Evolutionary conservation across 2,797 vertebrate species (phyloP).

Genomic region (Hydrophis major): DNA sequence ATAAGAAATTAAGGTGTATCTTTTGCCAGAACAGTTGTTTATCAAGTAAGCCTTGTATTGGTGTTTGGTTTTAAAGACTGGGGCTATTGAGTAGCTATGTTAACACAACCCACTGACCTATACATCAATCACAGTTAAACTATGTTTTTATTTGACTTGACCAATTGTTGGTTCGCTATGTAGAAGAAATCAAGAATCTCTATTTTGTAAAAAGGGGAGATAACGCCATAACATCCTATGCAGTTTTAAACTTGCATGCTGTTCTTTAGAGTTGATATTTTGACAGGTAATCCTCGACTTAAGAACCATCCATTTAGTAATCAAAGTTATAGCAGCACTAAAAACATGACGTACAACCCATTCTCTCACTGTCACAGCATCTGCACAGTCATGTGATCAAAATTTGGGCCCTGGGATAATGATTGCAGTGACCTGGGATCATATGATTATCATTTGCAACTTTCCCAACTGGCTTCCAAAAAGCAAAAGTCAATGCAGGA

Average conservation of each 20-base stretch:
- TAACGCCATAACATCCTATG: neutral
- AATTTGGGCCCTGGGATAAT: neutral
- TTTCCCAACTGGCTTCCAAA: neutral
- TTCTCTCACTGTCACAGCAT: neutral
- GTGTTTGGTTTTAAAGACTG: neutral
- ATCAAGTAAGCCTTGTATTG: neutral
- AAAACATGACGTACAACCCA: neutral
- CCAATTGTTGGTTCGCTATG: neutral
- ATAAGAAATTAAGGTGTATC: neutral
- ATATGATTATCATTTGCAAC: neutral
- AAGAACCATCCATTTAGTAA: neutral
- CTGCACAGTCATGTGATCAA: neutral
- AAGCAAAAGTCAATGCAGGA: neutral
- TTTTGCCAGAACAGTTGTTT: neutral
- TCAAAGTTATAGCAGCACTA: neutral
- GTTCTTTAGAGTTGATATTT: neutral
- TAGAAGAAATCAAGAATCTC: neutral
- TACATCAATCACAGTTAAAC: neutral
- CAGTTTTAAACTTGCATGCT: neutral
- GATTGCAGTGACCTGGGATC: neutral
- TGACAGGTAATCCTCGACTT: neutral
- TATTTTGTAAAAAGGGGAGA: neutral
- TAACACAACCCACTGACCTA: neutral
- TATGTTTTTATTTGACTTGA: neutral
- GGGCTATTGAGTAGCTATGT: neutral